A percentile compares a stretch with the other conserved stretches of the same genome.
Conservation (phyloP, 2,888 invertebrate genomes). For the Crematogaster levior region DNA sequence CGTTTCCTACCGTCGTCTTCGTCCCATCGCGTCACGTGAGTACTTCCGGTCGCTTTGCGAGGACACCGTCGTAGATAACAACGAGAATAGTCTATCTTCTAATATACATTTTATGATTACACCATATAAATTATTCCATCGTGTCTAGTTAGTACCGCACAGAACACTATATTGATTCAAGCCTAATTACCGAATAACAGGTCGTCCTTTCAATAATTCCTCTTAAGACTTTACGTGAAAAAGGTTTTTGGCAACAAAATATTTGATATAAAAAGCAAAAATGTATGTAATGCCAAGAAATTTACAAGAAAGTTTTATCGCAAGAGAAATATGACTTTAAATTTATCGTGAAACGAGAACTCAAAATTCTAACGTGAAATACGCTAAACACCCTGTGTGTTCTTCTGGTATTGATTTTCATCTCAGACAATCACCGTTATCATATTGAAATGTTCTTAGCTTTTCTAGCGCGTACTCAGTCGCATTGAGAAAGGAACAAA, state of each 20-base stretch:
- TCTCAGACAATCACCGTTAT: conserved; percentile 8
- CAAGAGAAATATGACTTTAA: neutral
- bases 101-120: conserved; percentile 61
- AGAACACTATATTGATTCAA: neutral
- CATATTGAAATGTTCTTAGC: neutral
- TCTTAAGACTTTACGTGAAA: neutral
- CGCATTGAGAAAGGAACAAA: neutral
- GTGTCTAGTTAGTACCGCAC: conserved; percentile 36
- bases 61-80: conserved; percentile 62
- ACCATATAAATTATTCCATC: conserved; percentile 57
- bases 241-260: neutral
- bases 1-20: conserved; percentile 40
- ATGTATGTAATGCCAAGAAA: neutral
- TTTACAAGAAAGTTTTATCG: neutral
- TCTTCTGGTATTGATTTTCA: conserved; percentile 12
- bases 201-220: neutral
- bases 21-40: conserved; percentile 54
- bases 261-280: neutral
- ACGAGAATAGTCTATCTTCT: conserved; percentile 55
- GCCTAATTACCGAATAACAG: neutral
- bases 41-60: conserved; percentile 59
- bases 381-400: neutral
- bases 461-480: neutral
- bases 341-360: neutral
- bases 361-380: conserved; percentile 4